Percentiles rank a stretch among this genome's conserved stretches.
Evolutionary conservation across 2,797 vertebrate species (phyloP).

Genomic region (Enteromius fasciolatus): DNA sequence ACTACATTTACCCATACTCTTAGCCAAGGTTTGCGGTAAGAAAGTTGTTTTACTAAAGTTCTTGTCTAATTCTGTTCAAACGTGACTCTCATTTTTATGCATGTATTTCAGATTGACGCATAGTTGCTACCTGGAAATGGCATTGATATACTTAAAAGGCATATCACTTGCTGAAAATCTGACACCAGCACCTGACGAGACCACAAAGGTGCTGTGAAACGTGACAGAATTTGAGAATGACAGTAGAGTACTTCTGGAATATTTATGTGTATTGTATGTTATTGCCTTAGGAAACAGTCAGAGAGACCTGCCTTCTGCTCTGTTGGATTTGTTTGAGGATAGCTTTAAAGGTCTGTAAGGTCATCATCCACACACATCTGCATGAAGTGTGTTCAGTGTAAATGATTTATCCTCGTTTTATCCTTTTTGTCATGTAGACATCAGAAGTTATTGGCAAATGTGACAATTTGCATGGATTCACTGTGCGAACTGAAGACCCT

Average conservation of each 20-base stretch:
- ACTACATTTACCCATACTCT: slow-evolving; percentile 71
- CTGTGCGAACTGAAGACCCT: slow-evolving; percentile 10
- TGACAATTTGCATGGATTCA: slow-evolving; percentile 41
- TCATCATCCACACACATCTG: slow-evolving; percentile 1
- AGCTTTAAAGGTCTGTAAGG: slow-evolving; percentile 78
- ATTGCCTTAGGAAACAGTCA: slow-evolving; percentile 48
- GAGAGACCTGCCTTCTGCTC: slow-evolving; percentile 66
- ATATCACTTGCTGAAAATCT: slow-evolving; percentile 5
- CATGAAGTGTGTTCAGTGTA: neutral
- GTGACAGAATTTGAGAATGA: neutral
- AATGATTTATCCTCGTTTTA: neutral
- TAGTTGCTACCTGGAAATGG: slow-evolving; percentile 84
- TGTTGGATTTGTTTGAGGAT: slow-evolving; percentile 84
- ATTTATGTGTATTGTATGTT: slow-evolving; percentile 22
- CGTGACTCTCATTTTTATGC: slow-evolving; percentile 32
- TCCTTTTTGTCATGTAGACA: slow-evolving; percentile 52
- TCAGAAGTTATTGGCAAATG: slow-evolving; percentile 43
- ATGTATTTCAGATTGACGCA: slow-evolving; percentile 75
- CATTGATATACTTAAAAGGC: slow-evolving; percentile 74
- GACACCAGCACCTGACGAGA: slow-evolving; percentile 9
- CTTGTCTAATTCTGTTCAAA: slow-evolving; percentile 9
- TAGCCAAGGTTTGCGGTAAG: slow-evolving; percentile 82
- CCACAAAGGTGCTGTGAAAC: slow-evolving; percentile 39
- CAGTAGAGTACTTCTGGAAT: neutral
- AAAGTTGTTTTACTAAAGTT: slow-evolving; percentile 57